A percentile compares a stretch with the other conserved stretches of the same genome.
phyloP scores from a whole-genome alignment of 2,888 invertebrate species.

The Phalera bucephala region DNA sequence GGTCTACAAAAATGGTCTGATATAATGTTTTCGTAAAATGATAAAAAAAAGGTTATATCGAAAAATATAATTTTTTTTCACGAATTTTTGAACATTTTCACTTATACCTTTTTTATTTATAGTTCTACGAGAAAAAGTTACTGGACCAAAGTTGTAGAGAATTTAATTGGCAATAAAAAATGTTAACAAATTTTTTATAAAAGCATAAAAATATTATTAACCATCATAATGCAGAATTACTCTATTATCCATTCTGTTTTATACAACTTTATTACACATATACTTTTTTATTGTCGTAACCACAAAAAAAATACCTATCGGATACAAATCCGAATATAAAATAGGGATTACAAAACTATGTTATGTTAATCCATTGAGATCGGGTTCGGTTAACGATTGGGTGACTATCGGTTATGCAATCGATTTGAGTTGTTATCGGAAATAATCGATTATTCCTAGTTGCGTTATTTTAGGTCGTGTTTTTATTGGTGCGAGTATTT shows the following conservation, averaged over 20 bases:
- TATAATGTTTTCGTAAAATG: no score
- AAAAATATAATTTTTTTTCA: no score
- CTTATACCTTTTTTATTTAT: no score
- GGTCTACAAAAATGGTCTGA: no score
- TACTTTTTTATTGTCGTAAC: constrained; percentile 15
- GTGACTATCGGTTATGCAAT: constrained; percentile 12
- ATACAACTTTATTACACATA: constrained; percentile 20
- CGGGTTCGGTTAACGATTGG: constrained; percentile 14
- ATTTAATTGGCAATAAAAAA: no score
- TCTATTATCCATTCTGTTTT: constrained; percentile 14
- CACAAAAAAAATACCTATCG: constrained; percentile 15
- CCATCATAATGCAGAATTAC: constrained; percentile 13
- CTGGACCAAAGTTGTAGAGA: no score
- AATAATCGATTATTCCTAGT: neutral
- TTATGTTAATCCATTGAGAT: constrained; percentile 27
- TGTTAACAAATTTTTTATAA: neutral
- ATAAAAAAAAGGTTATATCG: no score
- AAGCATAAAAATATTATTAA: neutral
- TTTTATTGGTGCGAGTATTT: neutral
- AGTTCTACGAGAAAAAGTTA: no score
- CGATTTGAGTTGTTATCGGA: constrained; percentile 4
- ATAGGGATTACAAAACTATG: constrained; percentile 29
- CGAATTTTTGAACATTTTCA: no score
- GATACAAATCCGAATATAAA: constrained; percentile 23
- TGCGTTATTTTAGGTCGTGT: neutral